Evolutionary conservation across 2,797 vertebrate species (phyloP), one percentile per base, ranked within the genome.

Genomic region (Lepus oiostolus): DNA sequence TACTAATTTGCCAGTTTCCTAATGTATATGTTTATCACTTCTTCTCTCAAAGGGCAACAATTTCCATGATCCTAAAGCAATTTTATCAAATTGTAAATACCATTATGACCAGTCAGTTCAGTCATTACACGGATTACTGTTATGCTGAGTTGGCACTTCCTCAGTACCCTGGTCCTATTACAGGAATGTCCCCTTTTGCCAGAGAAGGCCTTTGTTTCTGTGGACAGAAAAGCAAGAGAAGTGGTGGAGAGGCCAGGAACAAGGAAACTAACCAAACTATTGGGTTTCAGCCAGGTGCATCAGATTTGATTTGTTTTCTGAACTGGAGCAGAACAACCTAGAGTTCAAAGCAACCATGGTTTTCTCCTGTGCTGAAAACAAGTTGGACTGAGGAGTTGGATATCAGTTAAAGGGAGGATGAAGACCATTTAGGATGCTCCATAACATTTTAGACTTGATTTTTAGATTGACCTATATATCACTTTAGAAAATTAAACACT

Each of bases 401-500:
- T 60, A 70, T 88, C 21, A 63, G 4, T 93, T 58, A 62, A 91
- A 65, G 42, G 19, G 71, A 94, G 32, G 82, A 95, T 32, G 30
- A 88, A 10, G 52, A 50, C 22, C 58, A 28, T 92, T 92, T 72
- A 88, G 72, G 58, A 22, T 81, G 50, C 32, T 52, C 52, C 9
- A 2, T 83, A 70, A 71, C 72, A 70, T 89, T 72, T 65, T 83
- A 42, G 70, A 54, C n/a, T 91, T 88, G 30, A 70, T 63, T 92
- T 90, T 92, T 84, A 96, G 93, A 12, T 91, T 82, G 77, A 80
- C 50, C 35, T 71, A 12, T 71, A 12, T 71, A 92, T 88, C 68
- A 70, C 83, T 94, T 94, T 88, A 86, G 42, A 88, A 90, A 82
- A 95, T 79, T 89, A 89, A 96, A 81, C 19, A 79, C n/a, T 92